Evolutionary conservation across 1,140 invertebrate species (phyloP).

Genomic region (Triops longicaudatus): DNA sequence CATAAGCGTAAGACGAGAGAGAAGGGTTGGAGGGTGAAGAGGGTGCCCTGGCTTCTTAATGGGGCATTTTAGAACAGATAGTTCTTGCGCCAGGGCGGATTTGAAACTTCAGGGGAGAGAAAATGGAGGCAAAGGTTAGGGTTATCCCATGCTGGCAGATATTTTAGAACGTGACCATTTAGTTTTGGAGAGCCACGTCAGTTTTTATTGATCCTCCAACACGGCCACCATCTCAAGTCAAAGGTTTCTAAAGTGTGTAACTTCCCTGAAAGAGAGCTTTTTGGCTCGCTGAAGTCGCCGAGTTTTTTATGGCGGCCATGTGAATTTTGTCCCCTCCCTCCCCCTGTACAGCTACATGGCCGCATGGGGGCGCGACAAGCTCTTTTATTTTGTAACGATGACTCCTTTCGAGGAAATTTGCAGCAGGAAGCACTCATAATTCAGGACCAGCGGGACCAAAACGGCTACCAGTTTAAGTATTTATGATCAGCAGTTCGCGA

Average conservation of each 20-base stretch:
- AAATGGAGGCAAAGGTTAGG: neutral
- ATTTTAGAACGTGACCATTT: neutral
- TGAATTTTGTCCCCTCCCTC: no score
- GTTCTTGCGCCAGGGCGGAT: no score
- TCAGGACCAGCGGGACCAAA: neutral
- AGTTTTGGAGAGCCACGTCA: conserved; percentile 1
- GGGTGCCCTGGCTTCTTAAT: neutral
- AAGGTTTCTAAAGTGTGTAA: no score
- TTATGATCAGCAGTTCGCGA: neutral
- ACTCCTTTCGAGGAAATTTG: neutral
- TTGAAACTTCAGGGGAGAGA: neutral
- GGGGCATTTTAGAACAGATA: neutral
- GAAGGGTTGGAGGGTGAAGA: neutral
- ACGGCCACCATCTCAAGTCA: neutral
- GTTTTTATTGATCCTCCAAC: conserved; percentile 15
- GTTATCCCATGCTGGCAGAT: neutral
- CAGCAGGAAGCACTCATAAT: neutral
- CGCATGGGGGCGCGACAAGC: neutral
- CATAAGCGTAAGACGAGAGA: neutral
- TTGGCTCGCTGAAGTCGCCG: no score
- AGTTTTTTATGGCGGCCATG: no score
- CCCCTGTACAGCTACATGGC: no score
- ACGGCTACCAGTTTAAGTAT: neutral
- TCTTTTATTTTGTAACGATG: neutral
- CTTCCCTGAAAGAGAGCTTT: no score